Evolutionary conservation across 2,797 vertebrate species (phyloP).

Genomic region (Ctenosaura bakeri): DNA sequence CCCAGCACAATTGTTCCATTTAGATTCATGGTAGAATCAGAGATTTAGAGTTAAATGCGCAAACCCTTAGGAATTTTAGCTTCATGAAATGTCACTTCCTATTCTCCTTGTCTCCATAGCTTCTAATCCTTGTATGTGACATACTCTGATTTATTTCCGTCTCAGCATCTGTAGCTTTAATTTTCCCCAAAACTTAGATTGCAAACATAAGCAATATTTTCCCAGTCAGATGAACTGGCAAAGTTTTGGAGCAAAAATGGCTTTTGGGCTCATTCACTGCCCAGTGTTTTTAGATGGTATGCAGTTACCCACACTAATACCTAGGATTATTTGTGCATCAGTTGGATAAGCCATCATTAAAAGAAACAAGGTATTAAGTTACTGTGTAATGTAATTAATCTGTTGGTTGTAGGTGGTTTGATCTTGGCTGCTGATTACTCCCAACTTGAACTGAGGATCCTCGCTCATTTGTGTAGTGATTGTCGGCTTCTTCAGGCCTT

Average conservation of each 20-base stretch:
- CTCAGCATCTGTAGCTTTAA: background rate
- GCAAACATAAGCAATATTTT: background rate
- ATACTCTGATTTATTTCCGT: background rate
- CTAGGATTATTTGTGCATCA: background rate
- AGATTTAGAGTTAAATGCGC: background rate
- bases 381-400: background rate
- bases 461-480: constrained; percentile 93
- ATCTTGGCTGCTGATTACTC: constrained; percentile 97
- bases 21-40: background rate
- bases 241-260: too few relatives aligned
- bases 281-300: too few relatives aligned
- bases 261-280: too few relatives aligned
- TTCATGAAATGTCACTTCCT: background rate
- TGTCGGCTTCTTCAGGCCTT: constrained; percentile 89
- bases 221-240: too few relatives aligned
- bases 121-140: background rate
- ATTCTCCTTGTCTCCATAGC: background rate
- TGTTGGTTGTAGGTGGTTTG: constrained; percentile 86
- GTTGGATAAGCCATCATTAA: background rate
- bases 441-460: constrained; percentile 93
- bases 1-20: background rate
- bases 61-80: background rate
- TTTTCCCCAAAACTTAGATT: background rate
- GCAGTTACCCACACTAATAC: background rate
- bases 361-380: background rate